phyloP scores from a whole-genome alignment of 2,797 vertebrate species.

The Limnodromus scolopaceus region DNA sequence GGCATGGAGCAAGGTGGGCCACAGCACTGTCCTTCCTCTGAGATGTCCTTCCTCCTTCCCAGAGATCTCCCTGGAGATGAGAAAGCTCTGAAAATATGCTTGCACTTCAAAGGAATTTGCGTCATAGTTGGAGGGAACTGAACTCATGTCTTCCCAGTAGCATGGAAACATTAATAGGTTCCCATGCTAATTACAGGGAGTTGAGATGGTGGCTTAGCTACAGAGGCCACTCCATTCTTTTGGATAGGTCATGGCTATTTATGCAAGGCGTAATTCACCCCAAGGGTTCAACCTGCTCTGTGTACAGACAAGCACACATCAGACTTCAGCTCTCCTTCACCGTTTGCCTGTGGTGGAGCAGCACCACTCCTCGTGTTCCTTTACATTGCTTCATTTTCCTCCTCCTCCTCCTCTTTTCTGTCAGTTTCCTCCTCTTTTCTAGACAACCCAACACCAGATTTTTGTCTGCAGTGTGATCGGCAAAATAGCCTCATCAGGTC shows the following conservation, averaged over 20 bases:
- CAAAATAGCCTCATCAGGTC: not conserved
- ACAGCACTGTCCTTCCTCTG: not conserved
- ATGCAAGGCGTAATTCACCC: not conserved
- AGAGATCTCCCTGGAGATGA: not conserved
- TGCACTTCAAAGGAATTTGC: not conserved
- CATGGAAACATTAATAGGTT: slow-evolving; percentile 17
- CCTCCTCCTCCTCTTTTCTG: not conserved
- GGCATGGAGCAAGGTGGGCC: not conserved
- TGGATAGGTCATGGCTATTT: slow-evolving; percentile 21
- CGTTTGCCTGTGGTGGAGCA: not conserved
- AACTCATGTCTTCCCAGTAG: not conserved
- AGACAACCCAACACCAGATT: not conserved
- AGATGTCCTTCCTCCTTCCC: no score
- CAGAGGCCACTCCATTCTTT: not conserved
- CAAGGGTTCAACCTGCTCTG: not conserved
- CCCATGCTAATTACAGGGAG: slow-evolving; percentile 42
- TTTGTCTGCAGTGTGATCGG: not conserved
- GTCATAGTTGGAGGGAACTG: not conserved
- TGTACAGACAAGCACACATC: not conserved
- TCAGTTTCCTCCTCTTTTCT: not conserved
- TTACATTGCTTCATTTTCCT: not conserved
- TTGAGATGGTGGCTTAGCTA: not conserved
- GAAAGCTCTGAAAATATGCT: not conserved
- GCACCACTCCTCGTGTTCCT: not conserved
- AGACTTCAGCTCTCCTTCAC: not conserved